These are phyloP conservation scores for Sitodiplosis mosellana DNA, from an alignment of 1,140 invertebrate genomes.

Conservation along the genomic window DNA sequence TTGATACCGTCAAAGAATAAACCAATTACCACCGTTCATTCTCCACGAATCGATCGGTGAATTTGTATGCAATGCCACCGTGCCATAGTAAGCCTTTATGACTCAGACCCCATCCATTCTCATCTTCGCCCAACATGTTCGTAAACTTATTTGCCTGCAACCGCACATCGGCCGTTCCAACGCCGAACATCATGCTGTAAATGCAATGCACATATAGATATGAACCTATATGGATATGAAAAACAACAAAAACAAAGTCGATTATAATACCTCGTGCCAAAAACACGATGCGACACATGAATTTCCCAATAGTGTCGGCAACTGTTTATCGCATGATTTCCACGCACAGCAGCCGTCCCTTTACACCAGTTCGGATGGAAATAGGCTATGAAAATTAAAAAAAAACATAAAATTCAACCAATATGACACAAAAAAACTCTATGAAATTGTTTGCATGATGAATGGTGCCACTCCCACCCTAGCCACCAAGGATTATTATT, in stretches of 20 bases:
- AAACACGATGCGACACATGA: conserved; percentile 40
- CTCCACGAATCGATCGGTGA: conserved; percentile 48
- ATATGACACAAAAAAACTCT: too few species aligned
- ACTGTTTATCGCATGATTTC: conserved; percentile 40
- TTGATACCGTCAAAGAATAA: conserved; percentile 44
- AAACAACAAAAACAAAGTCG: too few species aligned
- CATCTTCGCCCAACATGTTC: conserved; percentile 51
- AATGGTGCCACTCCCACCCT: too few species aligned
- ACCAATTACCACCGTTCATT: conserved; percentile 46
- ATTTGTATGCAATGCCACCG: conserved; percentile 35
- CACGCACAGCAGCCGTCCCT: conserved; percentile 49
- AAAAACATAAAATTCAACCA: too few species aligned
- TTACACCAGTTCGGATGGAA: conserved; percentile 64
- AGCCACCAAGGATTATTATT: too few species aligned
- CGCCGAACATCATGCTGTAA: conserved; percentile 54
- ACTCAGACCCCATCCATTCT: conserved; percentile 50
- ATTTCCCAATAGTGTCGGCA: conserved; percentile 52
- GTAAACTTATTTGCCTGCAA: conserved; percentile 46
- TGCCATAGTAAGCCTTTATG: conserved; percentile 59
- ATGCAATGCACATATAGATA: neutral
- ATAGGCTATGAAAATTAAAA: conserved; percentile 20
- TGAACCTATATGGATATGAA: neutral
- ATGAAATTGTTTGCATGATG: too few species aligned
- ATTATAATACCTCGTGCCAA: conserved; percentile 32
- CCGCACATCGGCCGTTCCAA: conserved; percentile 40